phyloP scores from a whole-genome alignment of 2,797 vertebrate species.

The Rhyacichthys aspro region DNA sequence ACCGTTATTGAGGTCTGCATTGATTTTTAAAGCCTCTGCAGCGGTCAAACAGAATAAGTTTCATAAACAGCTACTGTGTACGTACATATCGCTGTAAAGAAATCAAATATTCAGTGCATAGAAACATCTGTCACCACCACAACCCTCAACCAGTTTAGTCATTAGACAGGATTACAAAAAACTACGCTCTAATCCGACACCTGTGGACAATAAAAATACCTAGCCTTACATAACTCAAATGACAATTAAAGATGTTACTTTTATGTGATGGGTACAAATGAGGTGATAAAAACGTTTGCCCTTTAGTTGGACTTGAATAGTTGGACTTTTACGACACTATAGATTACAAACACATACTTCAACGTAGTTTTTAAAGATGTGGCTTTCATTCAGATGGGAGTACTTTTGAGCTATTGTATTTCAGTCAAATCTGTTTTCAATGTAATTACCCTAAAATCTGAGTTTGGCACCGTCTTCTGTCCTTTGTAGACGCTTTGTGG shows the following conservation, averaged over 20 bases:
- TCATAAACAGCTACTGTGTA: constrained; percentile 36
- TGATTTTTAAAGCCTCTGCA: constrained; percentile 33
- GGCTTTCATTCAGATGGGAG: constrained; percentile 15
- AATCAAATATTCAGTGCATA: neutral
- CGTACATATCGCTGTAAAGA: neutral
- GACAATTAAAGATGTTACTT: constrained; percentile 1
- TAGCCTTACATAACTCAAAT: neutral
- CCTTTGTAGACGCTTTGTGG: constrained; percentile 18
- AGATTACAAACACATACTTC: constrained; percentile 2
- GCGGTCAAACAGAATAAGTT: constrained; percentile 12
- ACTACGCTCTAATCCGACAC: constrained; percentile 14
- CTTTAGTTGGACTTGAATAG: neutral
- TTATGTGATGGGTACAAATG: constrained; percentile 12
- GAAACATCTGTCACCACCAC: neutral
- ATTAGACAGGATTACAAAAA: neutral
- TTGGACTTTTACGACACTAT: neutral
- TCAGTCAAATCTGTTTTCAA: constrained; percentile 21
- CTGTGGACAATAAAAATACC: constrained; percentile 21
- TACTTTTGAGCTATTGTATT: neutral
- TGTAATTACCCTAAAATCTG: constrained; percentile 19
- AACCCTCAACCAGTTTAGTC: neutral
- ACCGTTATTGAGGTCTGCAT: constrained; percentile 36
- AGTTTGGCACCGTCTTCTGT: constrained; percentile 5
- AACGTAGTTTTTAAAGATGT: constrained; percentile 1
- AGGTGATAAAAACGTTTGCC: constrained; percentile 21